Base-by-base conservation (phyloP, 1,140 invertebrate genomes). In the Nasonia longicornis region DNA sequence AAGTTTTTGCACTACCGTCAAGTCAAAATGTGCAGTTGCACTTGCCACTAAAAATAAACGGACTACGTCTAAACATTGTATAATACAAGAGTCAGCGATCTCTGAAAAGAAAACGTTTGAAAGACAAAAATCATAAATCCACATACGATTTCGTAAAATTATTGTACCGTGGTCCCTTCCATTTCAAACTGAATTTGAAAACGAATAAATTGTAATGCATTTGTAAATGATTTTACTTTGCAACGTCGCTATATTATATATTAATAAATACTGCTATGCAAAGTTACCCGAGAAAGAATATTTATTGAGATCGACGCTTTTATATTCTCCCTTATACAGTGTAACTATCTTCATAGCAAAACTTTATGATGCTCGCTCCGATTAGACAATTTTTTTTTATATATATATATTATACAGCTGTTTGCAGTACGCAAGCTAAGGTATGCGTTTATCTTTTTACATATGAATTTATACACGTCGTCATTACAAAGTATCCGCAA, bases 151-250 rank as follows among this genome's bases (percentile, higher is more conserved):
- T 29, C 67, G 26, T 64, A 85, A 83, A 84, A 26, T 70, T 74
- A 84, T 84, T 81, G 29, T 83, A 84, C 42, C 83, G 72, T 87
- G 86, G 85, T 87, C 85, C 86, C 85, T 86, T 86, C 83, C 79
- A 83, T 85, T 86, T 75, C 38, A 70, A 82, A 83, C 48, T 58
- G 72, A 70, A 69, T 63, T 79, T 63, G 26, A 77, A n/a, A 74
- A 77, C n/a, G 12, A 66, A 45, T 69, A 14, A 67, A 8, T 10
- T 29, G 26, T 66, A 71, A 81, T 67, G 35, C 66, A 83, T 35
- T 82, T 35, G 63, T 75, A 6, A 75, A 78, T 38, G 12, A 52
- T 52, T 67, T 8, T 75, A 74, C n/a, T 75, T 80, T 52, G 20
- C 48, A 69, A 52, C 12, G 6, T 64, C 48, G 12, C 35, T 35